phyloP scores from a whole-genome alignment of 2,888 invertebrate species.

The Mythimna vitellina region DNA sequence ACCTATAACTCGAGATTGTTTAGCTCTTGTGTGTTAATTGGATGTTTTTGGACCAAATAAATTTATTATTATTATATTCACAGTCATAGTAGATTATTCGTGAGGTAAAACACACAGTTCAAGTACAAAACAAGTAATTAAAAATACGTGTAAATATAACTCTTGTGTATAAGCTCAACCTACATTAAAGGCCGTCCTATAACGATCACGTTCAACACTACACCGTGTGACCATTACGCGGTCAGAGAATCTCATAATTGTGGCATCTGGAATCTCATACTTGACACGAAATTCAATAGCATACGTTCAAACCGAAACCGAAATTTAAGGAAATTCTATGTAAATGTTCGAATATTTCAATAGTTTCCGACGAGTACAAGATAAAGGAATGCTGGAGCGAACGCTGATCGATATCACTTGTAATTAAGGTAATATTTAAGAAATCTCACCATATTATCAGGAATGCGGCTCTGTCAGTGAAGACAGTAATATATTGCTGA shows the following conservation, averaged over 20 bases:
- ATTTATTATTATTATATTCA: too few species aligned
- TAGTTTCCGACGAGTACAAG: conserved; percentile 70
- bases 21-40: too few species aligned
- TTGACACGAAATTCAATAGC: conserved; percentile 48
- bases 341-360: conserved; percentile 71
- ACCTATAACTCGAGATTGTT: too few species aligned
- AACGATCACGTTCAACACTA: conserved; percentile 41
- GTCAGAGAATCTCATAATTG: conserved; percentile 51
- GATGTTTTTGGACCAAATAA: too few species aligned
- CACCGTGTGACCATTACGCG: conserved; percentile 48
- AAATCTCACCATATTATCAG: conserved; percentile 85
- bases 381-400: conserved; percentile 80
- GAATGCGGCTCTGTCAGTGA: conserved; percentile 82
- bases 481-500: conserved; percentile 88
- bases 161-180: background rate
- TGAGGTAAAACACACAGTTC: too few species aligned
- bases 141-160: background rate
- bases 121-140: background rate
- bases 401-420: conserved; percentile 85
- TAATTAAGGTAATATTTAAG: conserved; percentile 88
- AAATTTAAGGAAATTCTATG: conserved; percentile 61
- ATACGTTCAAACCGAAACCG: conserved; percentile 46
- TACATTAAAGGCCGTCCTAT: conserved; percentile 36
- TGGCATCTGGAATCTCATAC: conserved; percentile 19
- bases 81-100: too few species aligned